A percentile compares a stretch with the other conserved stretches of the same genome.
Conservation (phyloP, 2,113 vertebrate species). For the Chunga burmeisteri region DNA sequence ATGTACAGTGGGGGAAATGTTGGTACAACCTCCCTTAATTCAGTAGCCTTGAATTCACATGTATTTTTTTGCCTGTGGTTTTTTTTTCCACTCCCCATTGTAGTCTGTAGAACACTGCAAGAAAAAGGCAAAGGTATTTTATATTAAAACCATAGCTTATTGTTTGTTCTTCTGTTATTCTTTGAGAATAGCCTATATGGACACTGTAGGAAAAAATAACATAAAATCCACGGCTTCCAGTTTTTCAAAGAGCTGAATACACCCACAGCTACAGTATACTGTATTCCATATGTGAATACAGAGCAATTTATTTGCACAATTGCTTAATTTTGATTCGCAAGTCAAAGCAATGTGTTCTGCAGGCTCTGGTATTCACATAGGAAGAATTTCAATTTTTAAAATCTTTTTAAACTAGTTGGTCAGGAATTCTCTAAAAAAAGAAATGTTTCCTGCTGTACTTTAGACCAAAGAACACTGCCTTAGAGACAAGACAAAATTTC, state of each 20-base stretch:
- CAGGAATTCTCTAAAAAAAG: conserved; percentile 67
- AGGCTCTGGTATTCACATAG: not conserved
- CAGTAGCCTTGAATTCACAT: conserved; percentile 84
- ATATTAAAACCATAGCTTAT: conserved; percentile 64
- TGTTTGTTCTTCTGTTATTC: conserved; percentile 67
- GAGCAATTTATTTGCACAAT: conserved; percentile 56
- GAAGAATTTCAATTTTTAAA: conserved; percentile 67
- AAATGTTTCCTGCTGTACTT: conserved; percentile 73
- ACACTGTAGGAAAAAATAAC: conserved; percentile 35
- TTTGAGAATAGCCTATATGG: conserved; percentile 62
- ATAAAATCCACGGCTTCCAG: not conserved
- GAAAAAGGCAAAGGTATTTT: conserved; percentile 68
- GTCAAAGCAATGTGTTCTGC: conserved; percentile 35
- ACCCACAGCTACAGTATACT: not conserved
- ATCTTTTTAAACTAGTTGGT: conserved; percentile 65
- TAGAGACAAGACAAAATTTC: conserved; percentile 81
- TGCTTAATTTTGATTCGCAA: conserved; percentile 49
- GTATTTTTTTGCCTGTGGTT: conserved; percentile 57
- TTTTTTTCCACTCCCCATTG: conserved; percentile 35
- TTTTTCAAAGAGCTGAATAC: conserved; percentile 62
- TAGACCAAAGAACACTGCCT: conserved; percentile 75
- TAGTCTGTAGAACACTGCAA: conserved; percentile 6
- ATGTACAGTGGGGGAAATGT: conserved; percentile 91
- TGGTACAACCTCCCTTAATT: conserved; percentile 91
- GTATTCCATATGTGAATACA: conserved; percentile 37